Base-by-base conservation (phyloP, 2,797 vertebrate species). In the Channallabes apus region DNA sequence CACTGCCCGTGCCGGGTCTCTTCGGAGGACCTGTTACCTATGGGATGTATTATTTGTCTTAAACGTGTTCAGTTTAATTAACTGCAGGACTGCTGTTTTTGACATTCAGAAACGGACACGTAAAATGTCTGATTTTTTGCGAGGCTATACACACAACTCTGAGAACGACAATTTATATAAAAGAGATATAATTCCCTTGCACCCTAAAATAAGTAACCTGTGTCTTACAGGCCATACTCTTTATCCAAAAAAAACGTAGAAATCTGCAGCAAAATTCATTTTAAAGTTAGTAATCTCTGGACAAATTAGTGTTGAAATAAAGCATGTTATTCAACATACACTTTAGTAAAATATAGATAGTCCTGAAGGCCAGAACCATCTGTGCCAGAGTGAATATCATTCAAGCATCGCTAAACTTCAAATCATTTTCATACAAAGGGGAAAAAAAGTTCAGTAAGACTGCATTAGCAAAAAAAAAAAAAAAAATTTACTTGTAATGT, bases 41-140 rank as follows among this genome's bases (percentile, higher is more conserved):
- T 90, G 96, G 96, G 91, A 94, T 96, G 95, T 96, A 96, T 92
- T 96, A 96, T 88, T 89, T 96, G 88, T 95, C 96, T 85, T 96
- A 95, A 95, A 90, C 68, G 78, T 82, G 61, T 65, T 79, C 67
- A 65, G 75, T 75, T 41, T 71, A 73, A 8, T 84, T 78, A 41
- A 68, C 73, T 62, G 38, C 73, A 65, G 17, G 67, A 76, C 83
- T 65, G 38, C 51, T 68, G 64, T 76, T 61, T 65, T 71, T 59
- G 35, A 4, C 56, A 68, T 62, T 69, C 75, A 81, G 22, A 84
- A 67, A 29, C 41, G 68, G 78, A 87, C 54, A 72, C 61, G 22
- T 79, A 29, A 58, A 85, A 56, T 56, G 59, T 59, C 51, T 65
- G 6, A 67, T 27, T 15, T 29, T 41, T 22, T 69, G 24, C 24